Evolutionary conservation across 2,888 invertebrate species (phyloP), one percentile per base, ranked within the genome.

Genomic region (Micropterix aruncella): DNA sequence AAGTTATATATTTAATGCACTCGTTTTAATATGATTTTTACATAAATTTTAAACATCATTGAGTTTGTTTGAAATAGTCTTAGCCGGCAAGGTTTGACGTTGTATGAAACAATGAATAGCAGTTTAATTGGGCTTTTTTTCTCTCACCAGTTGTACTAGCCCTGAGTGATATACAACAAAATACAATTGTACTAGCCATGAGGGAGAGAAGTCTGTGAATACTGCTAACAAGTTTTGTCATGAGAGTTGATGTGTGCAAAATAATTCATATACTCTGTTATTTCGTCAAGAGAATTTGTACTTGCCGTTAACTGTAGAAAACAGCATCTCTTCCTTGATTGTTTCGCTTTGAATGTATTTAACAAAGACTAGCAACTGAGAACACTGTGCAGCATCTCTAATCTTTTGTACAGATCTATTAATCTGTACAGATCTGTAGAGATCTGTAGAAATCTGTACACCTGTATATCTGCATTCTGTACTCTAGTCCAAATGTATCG

Each of bases 201-300:
- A 51, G 5, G 53, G 52, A 50, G 52, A 52, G 38, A 52, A 52
- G 19, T 55, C 52, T 42, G 52, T 54, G 46, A 52, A 53, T 4
- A 54, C 40, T n/a, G 47, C 52, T 14, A 49, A 46, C 19, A 53
- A 46, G 16, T 51, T 54, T 18, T 53, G 39, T 55, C 52, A 55
- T 16, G 19, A 50, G 15, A 48, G 41, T 37, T 49, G 44, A 39
- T 45, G 47, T 46, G 48, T 49, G 41, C 9, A 27, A 19, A 46
- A 46, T 27, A 46, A 46, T 45, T 47, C 43, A 42, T 19, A 42
- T n/a, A 42, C 27, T 42, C n/a, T n/a, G n/a, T n/a, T n/a, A n/a
- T n/a, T n/a, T n/a, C n/a, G n/a, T n/a, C n/a, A n/a, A n/a, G n/a
- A n/a, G n/a, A n/a, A n/a, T n/a, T n/a, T n/a, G n/a, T n/a, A n/a